Evolutionary conservation across 1,140 invertebrate genomes (phyloP), one percentile per base, ranked within the genome.

Genomic region (Hyphantria cunea): DNA sequence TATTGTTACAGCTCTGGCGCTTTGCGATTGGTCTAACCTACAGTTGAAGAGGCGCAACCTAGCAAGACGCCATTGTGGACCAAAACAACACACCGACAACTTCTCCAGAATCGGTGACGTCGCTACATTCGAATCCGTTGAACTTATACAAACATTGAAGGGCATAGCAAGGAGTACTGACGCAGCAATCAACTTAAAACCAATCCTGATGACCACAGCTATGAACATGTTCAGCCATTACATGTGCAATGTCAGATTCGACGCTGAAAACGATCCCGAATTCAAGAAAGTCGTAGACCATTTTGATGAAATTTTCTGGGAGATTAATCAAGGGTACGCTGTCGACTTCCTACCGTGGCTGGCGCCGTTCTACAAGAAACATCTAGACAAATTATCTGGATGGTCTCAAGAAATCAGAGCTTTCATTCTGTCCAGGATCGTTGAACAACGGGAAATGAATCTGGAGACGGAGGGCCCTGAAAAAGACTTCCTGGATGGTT

Each of bases 331-430:
- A 80, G 96, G 96, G 0, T 97, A 96, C 78, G 94, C 95, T 0
- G 93, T 96, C 0, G 97, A 98, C 76, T 97, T 98, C 80, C 82
- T 98, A n/a, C 97, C 97, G 0, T 96, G 95, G 92, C 74, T 98
- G 0, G 91, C 94, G 55, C 95, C 95, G 0, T 92, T 96, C 41
- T 96, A 96, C 78, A 88, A 89, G 8, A 85, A 91, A 0, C 95
- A 96, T 73, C 93, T 96, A 89, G 90, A 92, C 0, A 94, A 94
- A 65, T 91, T 97, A 44, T 90, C 92, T 0, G 82, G 93, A 37
- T 96, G 94, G 94, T 94, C 95, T 0, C 85, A 93, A 2, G 89
- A 92, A 4, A 96, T 97, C 45, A 87, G 96, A 0, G 81, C 93
- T n/a, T 97, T 97, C 82, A 95, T 97, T 54, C 79, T 95, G 0